Conservation (phyloP, 2,888 invertebrate species). For the Plagodis dolabraria region DNA sequence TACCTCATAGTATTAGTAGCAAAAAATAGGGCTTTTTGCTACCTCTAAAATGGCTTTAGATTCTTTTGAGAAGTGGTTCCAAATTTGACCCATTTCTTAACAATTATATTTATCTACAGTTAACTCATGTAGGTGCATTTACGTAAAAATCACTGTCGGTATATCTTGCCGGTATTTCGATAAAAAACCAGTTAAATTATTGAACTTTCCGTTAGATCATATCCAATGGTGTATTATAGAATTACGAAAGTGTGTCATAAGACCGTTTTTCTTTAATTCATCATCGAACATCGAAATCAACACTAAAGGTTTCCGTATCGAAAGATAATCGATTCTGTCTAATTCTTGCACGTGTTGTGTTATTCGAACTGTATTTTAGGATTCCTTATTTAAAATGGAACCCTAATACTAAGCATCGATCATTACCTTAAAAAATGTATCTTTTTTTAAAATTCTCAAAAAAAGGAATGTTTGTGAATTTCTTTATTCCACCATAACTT, state of each 20-base stretch:
- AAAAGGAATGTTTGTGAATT: too few relatives aligned
- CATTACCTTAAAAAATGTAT: too few relatives aligned
- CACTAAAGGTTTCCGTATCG: constrained; percentile 21
- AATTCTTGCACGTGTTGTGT: constrained; percentile 12
- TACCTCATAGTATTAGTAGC: too few relatives aligned
- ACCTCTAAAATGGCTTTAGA: too few relatives aligned
- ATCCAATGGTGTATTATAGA: constrained; percentile 2
- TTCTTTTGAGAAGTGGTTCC: too few relatives aligned
- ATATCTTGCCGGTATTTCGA: neutral
- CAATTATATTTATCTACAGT: too few relatives aligned
- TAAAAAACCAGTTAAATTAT: constrained; percentile 1
- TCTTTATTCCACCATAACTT: too few relatives aligned
- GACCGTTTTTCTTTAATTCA: constrained; percentile 16
- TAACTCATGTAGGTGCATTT: neutral
- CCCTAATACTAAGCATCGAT: too few relatives aligned
- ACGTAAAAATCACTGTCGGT: constrained; percentile 9
- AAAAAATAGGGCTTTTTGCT: too few relatives aligned
- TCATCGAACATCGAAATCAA: constrained; percentile 7
- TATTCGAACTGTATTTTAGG: neutral
- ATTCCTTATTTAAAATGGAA: too few relatives aligned
- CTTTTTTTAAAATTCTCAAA: too few relatives aligned
- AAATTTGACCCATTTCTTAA: too few relatives aligned
- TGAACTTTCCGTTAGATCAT: constrained; percentile 10
- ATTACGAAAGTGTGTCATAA: constrained; percentile 22
- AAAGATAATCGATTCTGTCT: constrained; percentile 25